Evolutionary conservation across 2,888 invertebrate species (phyloP), one percentile per base, ranked within the genome.

Genomic region (Acleris laterana): DNA sequence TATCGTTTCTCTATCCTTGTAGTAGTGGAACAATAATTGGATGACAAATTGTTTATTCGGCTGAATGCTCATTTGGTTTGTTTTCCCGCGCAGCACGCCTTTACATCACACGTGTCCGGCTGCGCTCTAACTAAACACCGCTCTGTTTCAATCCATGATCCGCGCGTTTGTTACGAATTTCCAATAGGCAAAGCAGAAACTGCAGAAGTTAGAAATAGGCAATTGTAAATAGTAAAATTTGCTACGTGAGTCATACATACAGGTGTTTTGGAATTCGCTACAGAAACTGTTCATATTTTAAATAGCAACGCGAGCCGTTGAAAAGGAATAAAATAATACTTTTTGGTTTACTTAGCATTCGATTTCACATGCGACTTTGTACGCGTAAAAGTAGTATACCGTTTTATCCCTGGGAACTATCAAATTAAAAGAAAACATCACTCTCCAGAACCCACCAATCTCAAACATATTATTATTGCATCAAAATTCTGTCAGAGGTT

Each of bases 31-130:
- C 59, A 53, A 48, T 62, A 62, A 49, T 55, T 57, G 56, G 60
- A 64, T 69, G 48, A 60, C 44, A 55, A 53, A 68, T 62, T 70
- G 61, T 70, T 69, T 70, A 66, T 66, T 62, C 62, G 57, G 53
- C 48, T 63, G 65, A 65, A 59, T 65, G 65, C 56, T 63, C 65
- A 68, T 65, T 70, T 60, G 62, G 66, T 48, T 50, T 59, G 55
- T 52, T 55, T 58, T 51, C 17, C 49, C 22, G 48, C 17, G 50
- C 6, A 52, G 52, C 60, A 62, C 58, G 53, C 32, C 44, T 48
- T 25, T 49, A 20, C 57, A 50, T 25, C 48, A 20, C 57, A 50
- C 61, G 65, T 61, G 60, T 59, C 19, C 49, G 49, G 11, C 38
- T 16, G 32, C 48, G 32, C 22, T 22, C 48, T 20, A 52, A 64